A percentile compares a stretch with the other conserved stretches of the same genome.
Evolutionary conservation across 35 echinoderm and acorn worm genomes (phyloP).

Genomic region (Hemicentrotus pulcherrimus): DNA sequence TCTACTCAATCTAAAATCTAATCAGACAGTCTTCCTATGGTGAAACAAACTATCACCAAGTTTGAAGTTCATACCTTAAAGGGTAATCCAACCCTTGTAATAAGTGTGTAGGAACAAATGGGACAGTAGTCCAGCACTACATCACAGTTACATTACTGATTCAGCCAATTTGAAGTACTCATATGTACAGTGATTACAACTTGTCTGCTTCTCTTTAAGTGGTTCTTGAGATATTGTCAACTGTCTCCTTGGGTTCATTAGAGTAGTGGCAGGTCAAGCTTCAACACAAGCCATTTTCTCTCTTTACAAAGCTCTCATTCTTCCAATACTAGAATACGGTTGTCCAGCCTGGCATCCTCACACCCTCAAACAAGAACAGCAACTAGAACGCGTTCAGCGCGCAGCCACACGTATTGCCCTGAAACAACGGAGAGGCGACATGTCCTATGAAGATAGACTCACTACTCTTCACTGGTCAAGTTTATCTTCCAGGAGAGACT

Average conservation of each 20-base stretch:
- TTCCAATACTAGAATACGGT: slow-evolving; percentile 48
- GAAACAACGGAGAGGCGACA: slow-evolving; percentile 44
- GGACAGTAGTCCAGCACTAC: too few relatives aligned
- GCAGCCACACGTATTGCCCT: slow-evolving; percentile 32
- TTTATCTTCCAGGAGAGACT: background rate
- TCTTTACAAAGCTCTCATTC: slow-evolving; percentile 39
- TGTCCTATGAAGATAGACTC: slow-evolving; percentile 46
- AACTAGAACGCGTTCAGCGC: slow-evolving; percentile 21
- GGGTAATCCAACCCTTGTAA: too few relatives aligned
- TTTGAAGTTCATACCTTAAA: background rate
- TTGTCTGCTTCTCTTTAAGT: too few relatives aligned
- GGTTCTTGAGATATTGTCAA: too few relatives aligned
- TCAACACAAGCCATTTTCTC: background rate
- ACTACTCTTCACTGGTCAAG: background rate
- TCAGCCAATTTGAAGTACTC: too few relatives aligned
- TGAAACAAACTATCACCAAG: too few relatives aligned
- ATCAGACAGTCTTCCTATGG: too few relatives aligned
- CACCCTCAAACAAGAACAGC: background rate
- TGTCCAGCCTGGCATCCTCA: background rate
- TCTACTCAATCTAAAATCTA: too few relatives aligned
- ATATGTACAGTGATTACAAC: too few relatives aligned
- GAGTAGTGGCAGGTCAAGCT: background rate
- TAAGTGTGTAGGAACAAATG: too few relatives aligned
- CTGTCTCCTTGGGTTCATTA: slow-evolving; percentile 1
- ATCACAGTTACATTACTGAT: too few relatives aligned